Evolutionary conservation across 1,140 invertebrate species (phyloP).

Genomic region (Trissolcus basalis): DNA sequence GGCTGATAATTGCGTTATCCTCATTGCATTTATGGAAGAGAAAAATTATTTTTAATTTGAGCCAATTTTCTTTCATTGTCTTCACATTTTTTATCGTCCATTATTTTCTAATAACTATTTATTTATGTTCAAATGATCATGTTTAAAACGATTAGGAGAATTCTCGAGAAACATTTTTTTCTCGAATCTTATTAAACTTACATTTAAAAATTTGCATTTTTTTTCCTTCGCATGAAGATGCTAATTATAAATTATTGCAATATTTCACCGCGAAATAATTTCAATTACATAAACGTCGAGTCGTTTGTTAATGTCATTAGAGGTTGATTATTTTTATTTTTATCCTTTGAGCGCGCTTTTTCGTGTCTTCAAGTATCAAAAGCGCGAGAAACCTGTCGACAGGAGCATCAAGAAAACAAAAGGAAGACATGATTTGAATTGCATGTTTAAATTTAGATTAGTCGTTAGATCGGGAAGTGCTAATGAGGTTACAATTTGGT

Average conservation of each 20-base stretch:
- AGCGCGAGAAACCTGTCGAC: slow-evolving; percentile 16
- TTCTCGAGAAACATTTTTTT: no score
- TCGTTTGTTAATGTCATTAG: slow-evolving; percentile 29
- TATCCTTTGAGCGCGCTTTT: neutral
- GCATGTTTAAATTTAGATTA: slow-evolving; percentile 48
- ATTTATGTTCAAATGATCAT: no score
- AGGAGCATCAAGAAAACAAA: slow-evolving; percentile 34
- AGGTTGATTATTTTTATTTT: neutral
- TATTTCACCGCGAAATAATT: slow-evolving; percentile 14
- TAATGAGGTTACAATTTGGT: slow-evolving; percentile 51
- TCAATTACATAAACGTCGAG: slow-evolving; percentile 9
- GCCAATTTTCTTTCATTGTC: no score
- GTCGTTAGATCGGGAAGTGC: slow-evolving; percentile 44
- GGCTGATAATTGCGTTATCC: no score
- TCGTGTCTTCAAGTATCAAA: neutral
- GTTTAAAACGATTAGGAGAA: no score
- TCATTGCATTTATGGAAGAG: no score
- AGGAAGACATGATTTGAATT: slow-evolving; percentile 42
- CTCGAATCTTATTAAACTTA: no score
- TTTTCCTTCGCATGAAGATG: neutral
- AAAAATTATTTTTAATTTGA: no score
- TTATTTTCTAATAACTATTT: no score
- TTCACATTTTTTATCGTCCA: no score
- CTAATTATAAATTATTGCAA: neutral
- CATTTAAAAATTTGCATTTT: neutral